Conservation (phyloP, 2,888 invertebrate species). For the Dorcus hopei region DNA sequence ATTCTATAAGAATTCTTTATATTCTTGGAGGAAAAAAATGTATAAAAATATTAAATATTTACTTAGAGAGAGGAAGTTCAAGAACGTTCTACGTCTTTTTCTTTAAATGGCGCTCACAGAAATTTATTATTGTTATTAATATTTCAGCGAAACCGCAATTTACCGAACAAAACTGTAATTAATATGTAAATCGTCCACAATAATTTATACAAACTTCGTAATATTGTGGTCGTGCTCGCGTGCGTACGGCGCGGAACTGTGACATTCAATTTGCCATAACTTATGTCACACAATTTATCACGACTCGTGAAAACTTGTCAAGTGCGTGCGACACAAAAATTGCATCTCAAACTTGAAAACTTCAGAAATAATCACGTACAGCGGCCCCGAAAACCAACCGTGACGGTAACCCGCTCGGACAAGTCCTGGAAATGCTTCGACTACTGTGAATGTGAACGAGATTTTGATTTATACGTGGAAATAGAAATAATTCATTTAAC, state of each 20-base stretch:
- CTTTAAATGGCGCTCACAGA: no score
- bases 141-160: no score
- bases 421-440: no score
- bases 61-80: no score
- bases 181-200: slow-evolving; percentile 17
- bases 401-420: no score
- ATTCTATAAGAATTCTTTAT: no score
- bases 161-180: slow-evolving; percentile 9
- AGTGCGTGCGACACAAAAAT: slow-evolving; percentile 31
- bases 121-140: no score
- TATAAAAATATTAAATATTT: no score
- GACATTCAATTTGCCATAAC: slow-evolving; percentile 36
- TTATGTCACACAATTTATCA: slow-evolving; percentile 31
- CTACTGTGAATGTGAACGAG: slow-evolving; percentile 8
- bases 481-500: slow-evolving; percentile 27
- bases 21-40: no score
- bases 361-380: slow-evolving; percentile 23
- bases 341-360: slow-evolving; percentile 26
- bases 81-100: no score
- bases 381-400: not conserved
- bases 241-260: slow-evolving; percentile 19
- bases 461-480: slow-evolving; percentile 22
- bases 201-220: slow-evolving; percentile 15
- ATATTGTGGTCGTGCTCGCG: slow-evolving; percentile 17
- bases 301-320: slow-evolving; percentile 27